Conservation (phyloP, 2,797 vertebrate species). For the Oophaga sylvatica region DNA sequence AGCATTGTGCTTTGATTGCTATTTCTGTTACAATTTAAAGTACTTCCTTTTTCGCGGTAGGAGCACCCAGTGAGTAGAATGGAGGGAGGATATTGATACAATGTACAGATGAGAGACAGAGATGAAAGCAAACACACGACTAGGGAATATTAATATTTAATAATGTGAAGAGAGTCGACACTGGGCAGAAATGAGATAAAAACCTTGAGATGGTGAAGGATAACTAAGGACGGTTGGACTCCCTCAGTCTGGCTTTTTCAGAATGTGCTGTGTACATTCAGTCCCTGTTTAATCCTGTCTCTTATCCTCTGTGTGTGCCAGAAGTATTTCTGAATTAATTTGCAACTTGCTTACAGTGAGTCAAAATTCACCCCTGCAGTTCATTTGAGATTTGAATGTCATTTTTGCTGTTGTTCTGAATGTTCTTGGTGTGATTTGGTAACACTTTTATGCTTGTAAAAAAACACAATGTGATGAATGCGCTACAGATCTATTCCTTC, state of each 20-base stretch:
- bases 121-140: constrained; percentile 60
- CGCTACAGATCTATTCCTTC: not conserved
- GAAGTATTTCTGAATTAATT: constrained; percentile 58
- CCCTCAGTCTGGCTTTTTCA: constrained; percentile 38
- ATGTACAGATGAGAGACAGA: constrained; percentile 55
- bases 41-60: constrained; percentile 14
- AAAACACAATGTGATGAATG: constrained; percentile 20
- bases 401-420: constrained; percentile 43
- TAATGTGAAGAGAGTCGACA: constrained; percentile 55
- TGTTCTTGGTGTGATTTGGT: constrained; percentile 41
- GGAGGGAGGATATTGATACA: constrained; percentile 54
- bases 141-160: constrained; percentile 62
- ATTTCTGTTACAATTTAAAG: constrained; percentile 38
- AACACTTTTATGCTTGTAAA: constrained; percentile 16
- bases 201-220: constrained; percentile 59
- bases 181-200: constrained; percentile 54
- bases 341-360: constrained; percentile 52
- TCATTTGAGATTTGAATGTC: constrained; percentile 44
- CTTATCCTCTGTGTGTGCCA: constrained; percentile 58
- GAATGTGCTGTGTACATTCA: constrained; percentile 53
- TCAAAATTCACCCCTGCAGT: constrained; percentile 47
- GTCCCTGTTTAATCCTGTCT: constrained; percentile 56
- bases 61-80: constrained; percentile 6
- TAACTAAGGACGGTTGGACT: constrained; percentile 57
- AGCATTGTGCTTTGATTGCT: constrained; percentile 38